Conservation (phyloP, 2,113 vertebrate genomes). For the Oncorhynchus tshawytscha region DNA sequence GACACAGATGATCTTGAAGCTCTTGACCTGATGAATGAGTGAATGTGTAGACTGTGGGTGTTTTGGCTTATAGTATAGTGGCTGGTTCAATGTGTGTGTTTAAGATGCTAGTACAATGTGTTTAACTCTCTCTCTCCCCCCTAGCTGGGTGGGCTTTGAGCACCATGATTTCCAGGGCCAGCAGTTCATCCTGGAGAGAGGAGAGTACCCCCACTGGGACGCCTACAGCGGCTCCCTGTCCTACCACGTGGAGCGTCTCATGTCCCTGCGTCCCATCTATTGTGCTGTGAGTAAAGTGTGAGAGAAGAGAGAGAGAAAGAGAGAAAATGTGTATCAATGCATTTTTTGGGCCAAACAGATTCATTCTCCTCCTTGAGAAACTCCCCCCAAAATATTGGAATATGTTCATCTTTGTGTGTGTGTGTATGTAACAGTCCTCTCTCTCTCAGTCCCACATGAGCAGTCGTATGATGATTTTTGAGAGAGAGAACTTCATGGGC, state of each 20-base stretch:
- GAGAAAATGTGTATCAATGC: too few species aligned
- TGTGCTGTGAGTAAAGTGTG: conserved; percentile 70
- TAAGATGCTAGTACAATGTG: not conserved
- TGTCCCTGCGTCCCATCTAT: conserved; percentile 80
- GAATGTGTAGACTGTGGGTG: not conserved
- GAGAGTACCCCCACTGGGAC: conserved; percentile 91
- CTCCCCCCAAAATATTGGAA: too few species aligned
- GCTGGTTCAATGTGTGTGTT: not conserved
- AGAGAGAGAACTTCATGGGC: conserved; percentile 80
- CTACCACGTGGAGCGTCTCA: conserved; percentile 80
- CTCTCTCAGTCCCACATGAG: conserved; percentile 72
- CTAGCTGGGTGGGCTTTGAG: conserved; percentile 89
- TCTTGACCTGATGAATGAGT: not conserved
- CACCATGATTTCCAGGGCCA: conserved; percentile 95
- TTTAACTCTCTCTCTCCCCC: conserved; percentile 4
- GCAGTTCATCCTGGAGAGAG: conserved; percentile 92
- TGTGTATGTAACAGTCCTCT: not conserved
- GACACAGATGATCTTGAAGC: too few species aligned
- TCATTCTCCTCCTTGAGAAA: too few species aligned
- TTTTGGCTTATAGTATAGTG: not conserved
- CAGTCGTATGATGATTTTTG: conserved; percentile 79
- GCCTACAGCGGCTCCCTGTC: conserved; percentile 82
- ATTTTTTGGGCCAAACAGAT: too few species aligned
- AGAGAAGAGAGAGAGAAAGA: too few species aligned
- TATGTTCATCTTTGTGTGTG: not conserved